These are phyloP conservation scores for Oedothorax gibbosus DNA, from an alignment of 1,140 invertebrate species.

Conservation along the genomic window DNA sequence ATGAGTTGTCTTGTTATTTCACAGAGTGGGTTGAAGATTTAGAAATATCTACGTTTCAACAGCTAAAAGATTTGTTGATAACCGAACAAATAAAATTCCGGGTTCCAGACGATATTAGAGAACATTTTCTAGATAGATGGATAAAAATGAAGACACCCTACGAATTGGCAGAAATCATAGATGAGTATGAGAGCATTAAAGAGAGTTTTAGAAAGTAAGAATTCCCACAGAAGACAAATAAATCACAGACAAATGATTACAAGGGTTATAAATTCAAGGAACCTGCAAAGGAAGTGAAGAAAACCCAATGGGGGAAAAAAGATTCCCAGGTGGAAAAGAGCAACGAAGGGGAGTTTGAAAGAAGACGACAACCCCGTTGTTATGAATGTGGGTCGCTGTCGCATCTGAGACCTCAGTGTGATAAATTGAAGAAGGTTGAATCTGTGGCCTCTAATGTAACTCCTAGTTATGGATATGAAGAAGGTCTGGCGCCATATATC, in stretches of 20 bases:
- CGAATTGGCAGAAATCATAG: neutral
- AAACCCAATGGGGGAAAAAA: neutral
- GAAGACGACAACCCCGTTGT: neutral
- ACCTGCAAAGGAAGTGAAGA: neutral
- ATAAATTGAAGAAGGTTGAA: constrained; percentile 13
- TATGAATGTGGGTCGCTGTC: constrained; percentile 4
- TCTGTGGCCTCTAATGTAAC: neutral
- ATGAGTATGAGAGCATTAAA: constrained; percentile 3
- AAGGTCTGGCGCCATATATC: neutral
- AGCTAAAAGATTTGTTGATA: too few relatives aligned
- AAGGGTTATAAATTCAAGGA: neutral
- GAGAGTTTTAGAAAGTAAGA: neutral
- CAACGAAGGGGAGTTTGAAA: neutral
- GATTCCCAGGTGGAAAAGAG: neutral
- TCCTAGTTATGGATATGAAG: neutral
- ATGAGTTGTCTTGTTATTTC: too few relatives aligned
- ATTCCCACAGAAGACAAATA: neutral
- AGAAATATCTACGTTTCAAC: too few relatives aligned
- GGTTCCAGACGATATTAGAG: too few relatives aligned
- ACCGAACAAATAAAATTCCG: too few relatives aligned
- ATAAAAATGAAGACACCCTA: neutral
- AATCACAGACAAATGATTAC: neutral
- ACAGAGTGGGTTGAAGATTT: too few relatives aligned
- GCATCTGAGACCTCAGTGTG: constrained; percentile 18
- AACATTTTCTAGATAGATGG: too few relatives aligned